These are phyloP conservation scores for Diaphora mendica DNA, from an alignment of 2,888 invertebrate species.

Conservation along the genomic window DNA sequence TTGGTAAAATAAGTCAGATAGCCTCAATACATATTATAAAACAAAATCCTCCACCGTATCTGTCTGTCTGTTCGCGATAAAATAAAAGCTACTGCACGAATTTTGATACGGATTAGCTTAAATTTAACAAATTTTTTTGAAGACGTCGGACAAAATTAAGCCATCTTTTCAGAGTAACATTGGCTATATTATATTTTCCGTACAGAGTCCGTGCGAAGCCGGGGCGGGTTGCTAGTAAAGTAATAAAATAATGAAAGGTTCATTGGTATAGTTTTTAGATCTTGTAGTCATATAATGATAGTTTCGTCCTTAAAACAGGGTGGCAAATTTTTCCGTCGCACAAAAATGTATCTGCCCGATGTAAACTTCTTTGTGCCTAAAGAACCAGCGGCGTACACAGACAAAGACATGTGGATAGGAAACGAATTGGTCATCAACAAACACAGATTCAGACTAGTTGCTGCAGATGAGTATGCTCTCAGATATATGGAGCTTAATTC, in stretches of 20 bases:
- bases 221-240: too few relatives aligned
- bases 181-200: too few relatives aligned
- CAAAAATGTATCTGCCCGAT: slow-evolving; percentile 90
- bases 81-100: too few relatives aligned
- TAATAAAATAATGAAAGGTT: neutral
- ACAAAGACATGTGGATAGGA: slow-evolving; percentile 94
- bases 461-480: slow-evolving; percentile 95
- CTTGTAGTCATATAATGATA: neutral
- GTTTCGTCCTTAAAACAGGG: slow-evolving; percentile 66
- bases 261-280: neutral
- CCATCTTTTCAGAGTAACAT: too few relatives aligned
- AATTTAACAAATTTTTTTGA: too few relatives aligned
- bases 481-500: slow-evolving; percentile 94
- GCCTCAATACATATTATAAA: too few relatives aligned
- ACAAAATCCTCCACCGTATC: too few relatives aligned
- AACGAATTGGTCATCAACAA: slow-evolving; percentile 91
- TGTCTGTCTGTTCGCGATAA: too few relatives aligned
- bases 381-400: slow-evolving; percentile 91
- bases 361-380: slow-evolving; percentile 90
- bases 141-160: too few relatives aligned
- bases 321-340: slow-evolving; percentile 89
- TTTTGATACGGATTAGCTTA: too few relatives aligned
- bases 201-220: too few relatives aligned
- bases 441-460: slow-evolving; percentile 91
- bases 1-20: neutral